Evolutionary conservation across 1,140 invertebrate species (phyloP).

Genomic region (Hyphantria cunea): DNA sequence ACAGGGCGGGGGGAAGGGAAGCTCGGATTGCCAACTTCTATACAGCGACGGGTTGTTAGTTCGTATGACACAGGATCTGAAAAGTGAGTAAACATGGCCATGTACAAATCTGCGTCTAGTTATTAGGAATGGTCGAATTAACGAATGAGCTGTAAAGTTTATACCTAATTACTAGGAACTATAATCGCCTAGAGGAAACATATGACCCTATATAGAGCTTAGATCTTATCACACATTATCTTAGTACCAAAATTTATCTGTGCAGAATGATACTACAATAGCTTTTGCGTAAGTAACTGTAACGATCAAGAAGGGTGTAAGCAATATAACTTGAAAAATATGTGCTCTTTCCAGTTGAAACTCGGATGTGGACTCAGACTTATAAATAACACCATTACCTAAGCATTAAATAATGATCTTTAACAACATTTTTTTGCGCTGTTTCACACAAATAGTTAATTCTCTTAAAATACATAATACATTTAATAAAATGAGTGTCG

Average conservation of each 20-base stretch:
- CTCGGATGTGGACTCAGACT: too few species aligned
- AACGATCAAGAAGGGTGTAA: neutral
- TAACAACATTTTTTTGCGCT: too few species aligned
- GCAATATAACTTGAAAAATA: neutral
- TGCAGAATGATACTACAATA: too few species aligned
- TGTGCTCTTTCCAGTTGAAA: too few species aligned
- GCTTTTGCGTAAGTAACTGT: too few species aligned
- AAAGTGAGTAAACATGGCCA: slow-evolving; percentile 20
- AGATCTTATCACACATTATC: slow-evolving; percentile 20
- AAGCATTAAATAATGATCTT: too few species aligned
- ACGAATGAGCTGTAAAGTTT: slow-evolving; percentile 1
- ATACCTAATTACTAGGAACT: slow-evolving; percentile 12
- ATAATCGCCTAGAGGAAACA: slow-evolving; percentile 10
- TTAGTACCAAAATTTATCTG: slow-evolving; percentile 1
- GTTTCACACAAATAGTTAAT: too few species aligned
- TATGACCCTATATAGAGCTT: slow-evolving; percentile 10
- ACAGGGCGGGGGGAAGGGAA: slow-evolving; percentile 39
- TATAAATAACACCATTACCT: too few species aligned
- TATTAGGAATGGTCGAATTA: slow-evolving; percentile 3
- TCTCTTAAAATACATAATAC: too few species aligned
- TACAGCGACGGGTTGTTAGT: slow-evolving; percentile 29
- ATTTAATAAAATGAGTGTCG: slow-evolving; percentile 1
- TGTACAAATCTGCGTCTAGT: neutral
- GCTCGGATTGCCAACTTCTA: slow-evolving; percentile 32
- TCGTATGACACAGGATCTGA: slow-evolving; percentile 34